Base-by-base conservation (phyloP, 2,888 invertebrate genomes). In the Philaethria dido region DNA sequence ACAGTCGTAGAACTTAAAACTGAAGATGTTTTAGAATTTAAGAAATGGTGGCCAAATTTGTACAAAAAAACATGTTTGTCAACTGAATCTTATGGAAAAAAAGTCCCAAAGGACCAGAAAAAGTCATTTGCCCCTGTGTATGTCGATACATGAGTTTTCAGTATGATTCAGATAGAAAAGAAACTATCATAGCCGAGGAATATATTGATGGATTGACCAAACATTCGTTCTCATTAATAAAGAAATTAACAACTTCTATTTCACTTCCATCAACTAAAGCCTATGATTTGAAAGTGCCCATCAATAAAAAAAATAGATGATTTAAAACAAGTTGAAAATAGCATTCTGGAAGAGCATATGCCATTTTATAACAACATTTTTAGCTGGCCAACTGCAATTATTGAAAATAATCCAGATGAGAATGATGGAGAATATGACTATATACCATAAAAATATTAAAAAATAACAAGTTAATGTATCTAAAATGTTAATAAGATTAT, bases 1-100 rank as follows among this genome's bases (percentile, higher is more conserved):
- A 72, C 69, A 70, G 72, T 69, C 66, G 62, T 69, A 71, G 66
- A 70, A 33, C n/a, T n/a, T n/a, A n/a, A n/a, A n/a, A n/a, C n/a
- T n/a, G n/a, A n/a, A n/a, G n/a, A n/a, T n/a, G n/a, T n/a, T n/a
- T n/a, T n/a, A n/a, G n/a, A n/a, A n/a, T n/a, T n/a, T n/a, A n/a
- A n/a, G n/a, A n/a, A n/a, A n/a, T n/a, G n/a, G n/a, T n/a, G n/a
- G n/a, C n/a, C n/a, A n/a, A n/a, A n/a, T n/a, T n/a, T n/a, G n/a
- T n/a, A n/a, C n/a, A n/a, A n/a, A n/a, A n/a, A n/a, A n/a, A n/a
- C n/a, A n/a, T n/a, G n/a, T n/a, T n/a, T n/a, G n/a, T n/a, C n/a
- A n/a, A n/a, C n/a, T n/a, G n/a, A n/a, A n/a, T n/a, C n/a, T n/a
- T n/a, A n/a, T n/a, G n/a, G n/a, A n/a, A n/a, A n/a, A n/a, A n/a